Evolutionary conservation across 2,888 invertebrate genomes (phyloP).

Genomic region (Sarcophaga rosellei): DNA sequence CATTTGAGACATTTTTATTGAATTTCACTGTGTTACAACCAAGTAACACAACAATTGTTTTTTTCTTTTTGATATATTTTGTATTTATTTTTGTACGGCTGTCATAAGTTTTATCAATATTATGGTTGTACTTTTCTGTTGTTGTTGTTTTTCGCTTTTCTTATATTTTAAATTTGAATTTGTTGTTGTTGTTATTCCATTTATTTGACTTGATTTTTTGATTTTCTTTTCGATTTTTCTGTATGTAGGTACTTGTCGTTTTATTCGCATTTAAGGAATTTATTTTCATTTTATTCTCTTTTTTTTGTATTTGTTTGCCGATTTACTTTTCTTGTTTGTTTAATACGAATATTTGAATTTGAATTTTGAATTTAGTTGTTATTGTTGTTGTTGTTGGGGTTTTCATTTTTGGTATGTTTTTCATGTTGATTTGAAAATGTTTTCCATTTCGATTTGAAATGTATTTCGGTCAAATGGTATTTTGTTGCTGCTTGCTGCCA

Average conservation of each 20-base stretch:
- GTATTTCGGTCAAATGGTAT: constrained; percentile 67
- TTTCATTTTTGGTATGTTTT: constrained; percentile 52
- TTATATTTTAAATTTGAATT: constrained; percentile 7
- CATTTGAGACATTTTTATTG: constrained; percentile 52
- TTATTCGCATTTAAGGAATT: constrained; percentile 60
- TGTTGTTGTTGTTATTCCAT: constrained; percentile 11
- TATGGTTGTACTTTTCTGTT: constrained; percentile 42
- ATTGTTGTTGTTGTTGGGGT: not conserved
- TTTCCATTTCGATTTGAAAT: constrained; percentile 53
- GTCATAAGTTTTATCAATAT: constrained; percentile 69
- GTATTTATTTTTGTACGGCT: constrained; percentile 33
- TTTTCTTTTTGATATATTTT: constrained; percentile 35
- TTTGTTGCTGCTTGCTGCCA: constrained; percentile 39
- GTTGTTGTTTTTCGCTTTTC: constrained; percentile 10
- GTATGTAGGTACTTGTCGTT: not conserved
- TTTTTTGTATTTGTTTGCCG: constrained; percentile 30
- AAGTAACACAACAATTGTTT: constrained; percentile 43
- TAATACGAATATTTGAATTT: not conserved
- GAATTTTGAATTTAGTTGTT: constrained; percentile 55
- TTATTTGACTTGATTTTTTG: constrained; percentile 30
- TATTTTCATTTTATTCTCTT: constrained; percentile 43
- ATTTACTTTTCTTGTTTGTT: constrained; percentile 19
- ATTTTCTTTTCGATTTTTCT: not conserved
- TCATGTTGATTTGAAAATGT: constrained; percentile 30
- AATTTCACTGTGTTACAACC: constrained; percentile 51